Conservation (phyloP, 1,140 invertebrate genomes). For the Chionoecetes opilio region DNA sequence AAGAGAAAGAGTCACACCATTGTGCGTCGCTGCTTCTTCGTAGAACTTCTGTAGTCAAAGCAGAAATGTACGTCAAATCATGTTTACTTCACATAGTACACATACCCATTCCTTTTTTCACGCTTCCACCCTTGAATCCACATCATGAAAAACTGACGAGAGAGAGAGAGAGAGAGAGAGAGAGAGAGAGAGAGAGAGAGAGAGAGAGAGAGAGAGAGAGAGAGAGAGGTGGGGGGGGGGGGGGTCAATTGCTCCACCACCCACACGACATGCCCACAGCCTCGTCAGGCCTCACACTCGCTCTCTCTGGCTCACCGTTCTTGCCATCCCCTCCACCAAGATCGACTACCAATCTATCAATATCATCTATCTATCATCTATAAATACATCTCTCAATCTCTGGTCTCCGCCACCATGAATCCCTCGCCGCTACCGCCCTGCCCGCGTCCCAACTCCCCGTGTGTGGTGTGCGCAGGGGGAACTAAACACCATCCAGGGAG, state of each 20-base stretch:
- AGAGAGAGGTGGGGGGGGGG: neutral
- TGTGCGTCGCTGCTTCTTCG: neutral
- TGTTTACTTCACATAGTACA: neutral
- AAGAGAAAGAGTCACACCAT: neutral
- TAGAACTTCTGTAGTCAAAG: neutral
- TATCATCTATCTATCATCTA: no score
- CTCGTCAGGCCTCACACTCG: neutral
- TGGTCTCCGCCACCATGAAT: no score
- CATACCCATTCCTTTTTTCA: neutral
- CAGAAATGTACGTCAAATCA: neutral
- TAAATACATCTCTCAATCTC: no score
- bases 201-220: slow-evolving; percentile 27
- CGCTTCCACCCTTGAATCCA: neutral
- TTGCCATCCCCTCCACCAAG: no score
- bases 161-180: neutral
- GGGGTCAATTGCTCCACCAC: neutral
- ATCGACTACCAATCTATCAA: no score
- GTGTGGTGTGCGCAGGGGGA: no score
- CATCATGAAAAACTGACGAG: neutral
- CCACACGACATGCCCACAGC: neutral
- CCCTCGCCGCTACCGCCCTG: no score
- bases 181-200: neutral
- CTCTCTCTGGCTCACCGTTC: neutral
- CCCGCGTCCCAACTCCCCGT: no score
- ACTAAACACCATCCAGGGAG: no score